These are phyloP conservation scores for Cyclopterus lumpus DNA, from an alignment of 2,797 vertebrate genomes.

Conservation along the genomic window DNA sequence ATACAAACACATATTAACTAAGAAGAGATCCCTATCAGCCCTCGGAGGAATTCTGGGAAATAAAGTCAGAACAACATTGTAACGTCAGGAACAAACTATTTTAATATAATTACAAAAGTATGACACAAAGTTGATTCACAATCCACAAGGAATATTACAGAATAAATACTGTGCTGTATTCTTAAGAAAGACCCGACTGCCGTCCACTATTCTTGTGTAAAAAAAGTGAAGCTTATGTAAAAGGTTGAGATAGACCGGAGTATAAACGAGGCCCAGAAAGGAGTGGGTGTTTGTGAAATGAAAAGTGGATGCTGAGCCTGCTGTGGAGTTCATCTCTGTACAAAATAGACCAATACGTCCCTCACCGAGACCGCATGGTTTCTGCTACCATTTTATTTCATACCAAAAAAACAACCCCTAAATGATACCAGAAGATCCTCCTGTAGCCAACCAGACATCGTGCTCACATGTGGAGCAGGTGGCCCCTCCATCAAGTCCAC, in stretches of 20 bases:
- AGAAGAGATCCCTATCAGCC: too few relatives aligned
- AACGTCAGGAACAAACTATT: not conserved
- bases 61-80: not conserved
- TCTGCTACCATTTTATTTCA: not conserved
- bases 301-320: not conserved
- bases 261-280: not conserved
- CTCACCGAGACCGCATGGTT: not conserved
- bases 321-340: not conserved
- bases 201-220: not conserved
- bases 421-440: not conserved
- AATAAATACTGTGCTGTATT: constrained; percentile 2
- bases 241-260: not conserved
- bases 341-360: not conserved
- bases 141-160: constrained; percentile 4
- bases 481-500: not conserved
- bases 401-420: not conserved
- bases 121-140: not conserved
- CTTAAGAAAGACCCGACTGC: not conserved
- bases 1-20: too few relatives aligned
- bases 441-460: not conserved
- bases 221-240: not conserved
- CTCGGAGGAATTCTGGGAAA: not conserved
- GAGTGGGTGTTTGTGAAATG: not conserved
- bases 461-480: not conserved
- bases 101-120: constrained; percentile 14